phyloP scores from a whole-genome alignment of 2,113 vertebrate species.

The Nicator chloris region DNA sequence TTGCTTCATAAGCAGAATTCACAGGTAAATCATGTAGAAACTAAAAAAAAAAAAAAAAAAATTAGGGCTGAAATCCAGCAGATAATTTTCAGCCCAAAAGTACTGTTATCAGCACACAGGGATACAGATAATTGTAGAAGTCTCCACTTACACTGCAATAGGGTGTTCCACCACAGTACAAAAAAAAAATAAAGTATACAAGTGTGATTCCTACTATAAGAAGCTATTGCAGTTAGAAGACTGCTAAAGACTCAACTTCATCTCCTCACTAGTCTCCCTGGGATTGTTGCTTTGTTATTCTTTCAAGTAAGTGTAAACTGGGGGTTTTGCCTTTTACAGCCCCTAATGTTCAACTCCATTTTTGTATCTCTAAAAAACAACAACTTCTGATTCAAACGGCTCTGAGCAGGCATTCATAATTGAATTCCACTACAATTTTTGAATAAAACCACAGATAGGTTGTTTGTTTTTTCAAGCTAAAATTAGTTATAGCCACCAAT shows the following conservation, averaged over 20 bases:
- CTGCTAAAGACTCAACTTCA: background rate
- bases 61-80: background rate
- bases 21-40: background rate
- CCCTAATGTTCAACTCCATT: background rate
- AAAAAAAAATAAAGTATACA: background rate
- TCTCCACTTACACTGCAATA: background rate
- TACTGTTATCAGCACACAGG: background rate
- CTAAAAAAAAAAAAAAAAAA: no score
- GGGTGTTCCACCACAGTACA: background rate
- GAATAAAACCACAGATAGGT: constrained; percentile 52
- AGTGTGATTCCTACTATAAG: background rate
- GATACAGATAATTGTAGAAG: background rate
- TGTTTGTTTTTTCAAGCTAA: constrained; percentile 69
- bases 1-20: background rate
- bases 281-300: constrained; percentile 11
- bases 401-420: constrained; percentile 45
- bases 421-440: constrained; percentile 61
- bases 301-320: constrained; percentile 6
- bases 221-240: background rate
- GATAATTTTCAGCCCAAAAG: background rate
- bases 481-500: constrained; percentile 44
- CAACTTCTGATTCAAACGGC: constrained; percentile 45
- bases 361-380: constrained; percentile 8
- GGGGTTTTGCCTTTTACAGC: background rate
- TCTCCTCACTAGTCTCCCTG: background rate